A percentile compares a stretch with the other conserved stretches of the same genome.
phyloP scores from a whole-genome alignment of 1,140 invertebrate species.

The Macrostomum lignano region DNA sequence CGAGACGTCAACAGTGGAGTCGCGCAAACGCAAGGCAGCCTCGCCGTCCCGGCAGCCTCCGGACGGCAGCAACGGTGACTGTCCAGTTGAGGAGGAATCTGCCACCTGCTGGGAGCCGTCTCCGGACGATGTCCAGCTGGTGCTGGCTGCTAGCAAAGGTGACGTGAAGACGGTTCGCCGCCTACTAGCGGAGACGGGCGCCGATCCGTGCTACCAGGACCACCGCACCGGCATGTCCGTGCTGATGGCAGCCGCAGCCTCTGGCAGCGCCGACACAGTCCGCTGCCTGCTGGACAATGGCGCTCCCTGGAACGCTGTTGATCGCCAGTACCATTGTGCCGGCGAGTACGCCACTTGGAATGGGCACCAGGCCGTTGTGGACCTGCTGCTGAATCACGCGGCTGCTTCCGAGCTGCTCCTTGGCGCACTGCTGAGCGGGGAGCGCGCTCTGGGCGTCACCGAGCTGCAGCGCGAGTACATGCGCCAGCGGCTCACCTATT shows the following conservation, averaged over 20 bases:
- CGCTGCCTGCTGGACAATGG: constrained; percentile 1
- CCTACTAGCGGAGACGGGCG: not conserved
- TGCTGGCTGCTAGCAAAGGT: not conserved
- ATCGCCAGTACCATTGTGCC: constrained; percentile 4
- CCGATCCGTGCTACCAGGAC: constrained; percentile 3
- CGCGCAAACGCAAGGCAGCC: too few species aligned
- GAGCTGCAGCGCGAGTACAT: too few species aligned
- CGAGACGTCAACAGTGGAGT: too few species aligned
- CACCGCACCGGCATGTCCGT: constrained; percentile 1
- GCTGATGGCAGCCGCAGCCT: constrained; percentile 3
- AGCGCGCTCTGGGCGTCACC: too few species aligned
- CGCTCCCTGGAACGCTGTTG: constrained; percentile 6
- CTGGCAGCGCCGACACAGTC: constrained; percentile 3
- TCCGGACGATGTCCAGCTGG: not conserved
- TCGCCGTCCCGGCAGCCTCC: too few species aligned
- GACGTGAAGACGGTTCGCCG: not conserved
- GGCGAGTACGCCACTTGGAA: constrained; percentile 5
- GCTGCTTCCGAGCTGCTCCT: constrained; percentile 4
- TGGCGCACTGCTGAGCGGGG: not conserved
- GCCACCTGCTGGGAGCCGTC: too few species aligned
- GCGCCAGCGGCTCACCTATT: too few species aligned
- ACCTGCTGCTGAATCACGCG: not conserved
- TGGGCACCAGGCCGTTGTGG: constrained; percentile 5
- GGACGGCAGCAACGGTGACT: too few species aligned
- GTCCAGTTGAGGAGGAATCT: too few species aligned